Evolutionary conservation across 2,888 invertebrate genomes (phyloP), one percentile per base, ranked within the genome.

Genomic region (Muschampia staudingeri): DNA sequence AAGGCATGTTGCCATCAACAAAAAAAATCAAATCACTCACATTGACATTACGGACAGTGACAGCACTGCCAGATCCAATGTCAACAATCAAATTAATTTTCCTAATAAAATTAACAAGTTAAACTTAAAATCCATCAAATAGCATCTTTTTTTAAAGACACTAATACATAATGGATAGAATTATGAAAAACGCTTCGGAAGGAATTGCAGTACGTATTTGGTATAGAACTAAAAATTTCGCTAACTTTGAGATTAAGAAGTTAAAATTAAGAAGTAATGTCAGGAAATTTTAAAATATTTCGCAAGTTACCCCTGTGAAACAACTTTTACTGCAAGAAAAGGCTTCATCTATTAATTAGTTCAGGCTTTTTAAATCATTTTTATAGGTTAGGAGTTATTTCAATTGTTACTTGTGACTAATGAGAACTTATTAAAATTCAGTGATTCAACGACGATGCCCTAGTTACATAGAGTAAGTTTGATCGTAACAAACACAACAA

Each of bases 151-250:
- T 14, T 14, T 48, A 2, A 48, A 48, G 14, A 52, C 4, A 52
- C 7, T 7, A n/a, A n/a, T n/a, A 52, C 16, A n/a, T n/a, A 6
- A 65, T 96, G 96, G 96, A 96, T 89, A 90, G 89, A 65, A 93
- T 91, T 82, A 93, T 91, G 30, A 95, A 96, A 91, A 94, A 94
- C 90, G 97, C 97, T 7, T 96, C 96, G 34, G 97, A 97, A 91
- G 97, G 96, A 65, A 95, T 97, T 81, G 97, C 95, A 40, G 97
- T 97, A 88, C 94, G 96, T 90, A 83, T 19, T 8, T 65, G 30
- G 4, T 61, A 25, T 6, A 4, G 11, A 11, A 61, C 5, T 7
- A 61, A 25, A 25, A 61, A 3, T 12, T 52, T 52, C 9, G 61
- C 34, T 56, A 25, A 37, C 3, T 52, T 16, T 37, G 69, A 37